Evolutionary conservation across 2,888 invertebrate species (phyloP), one percentile per base, ranked within the genome.

Genomic region (Rhingia rostrata): DNA sequence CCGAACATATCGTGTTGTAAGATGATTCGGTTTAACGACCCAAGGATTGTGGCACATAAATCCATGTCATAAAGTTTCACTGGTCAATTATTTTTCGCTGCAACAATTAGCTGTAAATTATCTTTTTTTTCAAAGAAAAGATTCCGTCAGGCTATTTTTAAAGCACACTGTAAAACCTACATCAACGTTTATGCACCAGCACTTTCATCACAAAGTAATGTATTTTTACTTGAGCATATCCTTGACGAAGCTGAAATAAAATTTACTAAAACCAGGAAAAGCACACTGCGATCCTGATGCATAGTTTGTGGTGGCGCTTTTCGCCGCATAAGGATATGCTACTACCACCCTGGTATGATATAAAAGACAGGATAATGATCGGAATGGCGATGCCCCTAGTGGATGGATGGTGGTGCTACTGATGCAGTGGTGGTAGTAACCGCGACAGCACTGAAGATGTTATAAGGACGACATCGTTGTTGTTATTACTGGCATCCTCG

Each of bases 211-310:
- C 75, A 70, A 75, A 75, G 81, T 81, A 81, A 81, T 81, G 69
- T 61, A 12, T 32, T 43, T 47, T 64, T 56, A 47, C 53, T 82
- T 82, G 64, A 45, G 64, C 77, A 77, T 60, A 78, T 78, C 66
- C 82, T 72, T 77, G 77, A 82, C 64, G 64, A 60, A 41, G 47
- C 60, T 72, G 53, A 37, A 78, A 78, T 83, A 72, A 78, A 82
- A 77, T 70, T 82, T 70, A 70, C 63, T 64, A 41, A 66, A 63
- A 54, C 47, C 47, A 49, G 54, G 2, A 22, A 49, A 73, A 10
- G 30, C 14, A 12, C 43, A 4, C 51, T 51, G 45, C 7, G 3
- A 47, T 53, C 43, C 43, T 32, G n/a, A 39, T 47, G 10, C 54
- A 35, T 30, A 78, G 47, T 14, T 56, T 7, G 45, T 4, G 45